phyloP scores from a whole-genome alignment of 2,888 invertebrate species.

The Drosophila stalkeri region DNA sequence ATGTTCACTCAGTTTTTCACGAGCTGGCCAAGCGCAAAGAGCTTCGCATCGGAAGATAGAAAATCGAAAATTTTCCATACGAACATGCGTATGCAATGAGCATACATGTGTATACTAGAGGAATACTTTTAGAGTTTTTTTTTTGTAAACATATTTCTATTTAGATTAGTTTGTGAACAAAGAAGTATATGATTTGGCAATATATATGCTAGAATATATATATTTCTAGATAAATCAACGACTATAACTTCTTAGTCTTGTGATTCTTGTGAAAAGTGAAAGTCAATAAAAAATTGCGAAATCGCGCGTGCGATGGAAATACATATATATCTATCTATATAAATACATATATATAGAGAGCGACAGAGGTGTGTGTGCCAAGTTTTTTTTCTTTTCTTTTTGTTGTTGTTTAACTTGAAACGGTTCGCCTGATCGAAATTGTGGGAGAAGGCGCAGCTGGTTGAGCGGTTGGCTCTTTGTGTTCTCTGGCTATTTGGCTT shows the following conservation, averaged over 20 bases:
- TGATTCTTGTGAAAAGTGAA: slow-evolving; percentile 51
- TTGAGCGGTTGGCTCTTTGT: slow-evolving; percentile 55
- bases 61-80: slow-evolving; percentile 50
- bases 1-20: slow-evolving; percentile 82
- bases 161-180: slow-evolving; percentile 2
- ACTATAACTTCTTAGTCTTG: slow-evolving; percentile 7
- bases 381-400: slow-evolving; percentile 27
- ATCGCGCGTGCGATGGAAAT: slow-evolving; percentile 63
- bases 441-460: slow-evolving; percentile 21
- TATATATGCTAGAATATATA: slow-evolving; percentile 10
- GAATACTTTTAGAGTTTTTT: slow-evolving; percentile 22
- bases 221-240: slow-evolving; percentile 6
- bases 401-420: slow-evolving; percentile 47
- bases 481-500: slow-evolving; percentile 27
- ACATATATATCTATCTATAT: slow-evolving; percentile 35
- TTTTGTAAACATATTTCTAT: slow-evolving; percentile 2
- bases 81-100: slow-evolving; percentile 31
- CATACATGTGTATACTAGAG: slow-evolving; percentile 54
- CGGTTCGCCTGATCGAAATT: slow-evolving; percentile 27
- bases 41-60: slow-evolving; percentile 61
- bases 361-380: slow-evolving; percentile 31
- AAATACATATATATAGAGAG: slow-evolving; percentile 16
- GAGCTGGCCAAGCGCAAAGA: slow-evolving; percentile 82
- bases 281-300: slow-evolving; percentile 75
- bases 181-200: slow-evolving; percentile 19